Base-by-base conservation (phyloP, 2,888 invertebrate genomes). In the Acleris cristana region DNA sequence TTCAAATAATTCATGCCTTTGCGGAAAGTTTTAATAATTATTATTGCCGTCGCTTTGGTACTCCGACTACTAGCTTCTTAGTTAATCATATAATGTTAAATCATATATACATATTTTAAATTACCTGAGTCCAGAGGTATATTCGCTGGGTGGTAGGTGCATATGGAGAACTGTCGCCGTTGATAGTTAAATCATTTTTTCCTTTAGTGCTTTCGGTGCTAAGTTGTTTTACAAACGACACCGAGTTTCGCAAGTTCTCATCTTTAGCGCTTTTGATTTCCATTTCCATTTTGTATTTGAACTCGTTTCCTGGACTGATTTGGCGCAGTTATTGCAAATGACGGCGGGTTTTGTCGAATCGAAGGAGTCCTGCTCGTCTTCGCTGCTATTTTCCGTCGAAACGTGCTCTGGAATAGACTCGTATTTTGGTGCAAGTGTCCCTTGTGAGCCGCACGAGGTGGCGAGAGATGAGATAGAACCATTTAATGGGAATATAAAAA, bases 221-320 rank as follows among this genome's bases (percentile, higher is more conserved):
- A 67, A 95, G 86, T 81, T 94, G 94, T 75, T 94, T 90, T 0
- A 94, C 94, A 75, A 92, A 95, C 44, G 95, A 95, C 72, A 94
- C 89, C n/a, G 94, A 92, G 77, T 92, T 94, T 23, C 94, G 89
- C 66, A 95, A 80, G 79, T 95, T 95, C 76, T 94, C 95, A 63
- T 94, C 93, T 73, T 94, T 94, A 40, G 94, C 94, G 72, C 86
- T 89, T 81, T 94, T 94, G 62, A 94, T 94, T 82, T 95, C 95
- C 95, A 95, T 95, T 84, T 95, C 95, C 92, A 93, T 93, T 77
- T 93, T 93, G 84, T 93, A 93, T 87, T 93, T 95, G 75, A 94
- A 94, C 73, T 94, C 94, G 84, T 94, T 94, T 71, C 95, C 95
- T 77, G 94, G 87, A 82, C 95, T 95, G 70, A 94, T 93, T 76